Evolutionary conservation across 35 echinoderm and acorn worm genomes (phyloP), one percentile per base, ranked within the genome.

Genomic region (Chiridota heheva): DNA sequence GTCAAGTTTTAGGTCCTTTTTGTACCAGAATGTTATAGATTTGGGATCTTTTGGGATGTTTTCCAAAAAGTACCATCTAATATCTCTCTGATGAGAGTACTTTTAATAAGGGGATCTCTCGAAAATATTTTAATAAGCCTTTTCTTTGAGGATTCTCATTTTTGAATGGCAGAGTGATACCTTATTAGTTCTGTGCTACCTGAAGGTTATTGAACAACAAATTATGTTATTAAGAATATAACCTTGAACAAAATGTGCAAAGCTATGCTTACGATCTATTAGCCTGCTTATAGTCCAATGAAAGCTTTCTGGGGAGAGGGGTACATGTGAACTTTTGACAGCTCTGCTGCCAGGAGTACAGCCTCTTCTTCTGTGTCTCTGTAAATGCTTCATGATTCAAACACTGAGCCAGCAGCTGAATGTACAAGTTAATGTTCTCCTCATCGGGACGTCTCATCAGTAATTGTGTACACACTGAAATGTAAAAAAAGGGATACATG

Each of bases 351-450:
- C 95, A 98, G 2, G 81, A 73, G 22, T 84, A 61, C 33, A 98
- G 62, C 42, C 90, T 84, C 43, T 87, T 98, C 89, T 92, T 91
- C 79, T 98, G 95, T 20, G 81, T 81, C 8, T 87, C 74, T 17
- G 71, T 98, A 76, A 98, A 98, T 13, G 95, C 83, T 67, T 98
- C 95, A 53, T 98, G 88, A 51, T 88, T 88, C 31, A 88, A 49
- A 65, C 71, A 84, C 66, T 89, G 91, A 30, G 91, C 89, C 3
- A 98, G 72, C 34, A 98, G 90, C 60, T 91, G 84, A 5, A 98
- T 55, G 51, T 98, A 98, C 61, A 85, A 44, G 41, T 65, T 92
- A 18, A 98, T 87, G 38, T 58, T 88, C 40, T 98, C 95, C 26
- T 88, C 89, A 70, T 98, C 89, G 2, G 84, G 95, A 27, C 64